phyloP scores from a whole-genome alignment of 2,888 invertebrate species.

The Drosophila hawaiiensis region DNA sequence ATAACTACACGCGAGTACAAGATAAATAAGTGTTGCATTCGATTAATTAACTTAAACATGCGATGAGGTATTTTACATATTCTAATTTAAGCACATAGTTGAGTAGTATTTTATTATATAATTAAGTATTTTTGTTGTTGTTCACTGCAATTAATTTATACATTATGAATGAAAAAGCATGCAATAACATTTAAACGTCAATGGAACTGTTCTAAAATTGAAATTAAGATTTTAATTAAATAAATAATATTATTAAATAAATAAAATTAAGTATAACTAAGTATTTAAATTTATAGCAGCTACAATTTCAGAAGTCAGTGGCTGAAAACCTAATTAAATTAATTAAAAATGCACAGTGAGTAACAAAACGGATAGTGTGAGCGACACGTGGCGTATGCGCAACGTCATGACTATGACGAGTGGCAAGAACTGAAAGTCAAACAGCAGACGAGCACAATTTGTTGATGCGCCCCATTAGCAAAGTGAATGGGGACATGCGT shows the following conservation, averaged over 20 bases:
- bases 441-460: constrained; percentile 24
- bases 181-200: background rate
- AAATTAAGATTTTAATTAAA: background rate
- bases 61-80: background rate
- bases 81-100: background rate
- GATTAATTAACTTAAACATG: background rate
- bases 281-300: background rate
- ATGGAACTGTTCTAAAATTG: background rate
- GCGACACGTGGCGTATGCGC: constrained; percentile 23
- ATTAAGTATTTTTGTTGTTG: background rate
- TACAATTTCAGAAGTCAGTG: background rate
- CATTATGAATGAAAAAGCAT: background rate
- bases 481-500: constrained; percentile 22
- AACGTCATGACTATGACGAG: constrained; percentile 39
- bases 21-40: background rate
- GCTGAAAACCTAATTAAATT: constrained; percentile 50
- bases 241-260: background rate
- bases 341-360: constrained; percentile 29
- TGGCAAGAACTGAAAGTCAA: constrained; percentile 20
- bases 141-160: background rate
- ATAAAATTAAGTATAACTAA: background rate
- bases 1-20: no score
- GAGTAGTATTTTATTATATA: background rate
- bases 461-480: constrained; percentile 59
- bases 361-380: background rate